Base-by-base conservation (phyloP, 2,888 invertebrate species). In the Cerastoderma edule region DNA sequence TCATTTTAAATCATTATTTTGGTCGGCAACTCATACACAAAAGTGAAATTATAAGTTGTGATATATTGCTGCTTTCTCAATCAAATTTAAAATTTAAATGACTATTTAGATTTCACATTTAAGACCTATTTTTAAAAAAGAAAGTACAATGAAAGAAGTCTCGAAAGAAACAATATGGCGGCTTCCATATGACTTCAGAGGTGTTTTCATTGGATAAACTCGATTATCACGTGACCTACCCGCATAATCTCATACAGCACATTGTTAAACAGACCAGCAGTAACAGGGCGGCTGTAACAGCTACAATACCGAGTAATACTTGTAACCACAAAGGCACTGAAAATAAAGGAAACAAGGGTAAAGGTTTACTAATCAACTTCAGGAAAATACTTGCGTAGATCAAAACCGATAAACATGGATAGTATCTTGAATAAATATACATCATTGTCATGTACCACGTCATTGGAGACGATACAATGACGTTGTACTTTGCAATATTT, bases 311-410 rank as follows among this genome's bases (percentile, higher is more conserved):
- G 13, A 83, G 32, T n/a, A 83, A 3, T 35, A 78, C 74, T 50
- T 80, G 78, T n/a, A 80, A 28, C 83, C 83, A 83, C 0, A 78
- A 22, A 0, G 83, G 83, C 22, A 83, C 83, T 83, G 60, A 30
- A 77, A 72, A 48, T 22, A 1, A 22, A 50, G n/a, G n/a, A 50
- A 19, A 46, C 46, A 46, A 19, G 46, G 16, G n/a, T 1, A 1
- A 5, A 46, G 19, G n/a, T 2, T 3, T 19, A 46, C n/a, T 3
- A 5, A 46, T 46, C 16, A 39, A 5, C 46, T 5, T 3, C 1
- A 1, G 5, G n/a, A n/a, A n/a, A n/a, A n/a, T n/a, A n/a, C n/a
- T 46, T 46, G n/a, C 5, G n/a, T n/a, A 1, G 46, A 46, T 16
- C 1, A 46, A n/a, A 46, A 46, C 46, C n/a, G 16, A n/a, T 46